Conservation (phyloP, 2,888 invertebrate species). For the Lepidochrysops patricia region DNA sequence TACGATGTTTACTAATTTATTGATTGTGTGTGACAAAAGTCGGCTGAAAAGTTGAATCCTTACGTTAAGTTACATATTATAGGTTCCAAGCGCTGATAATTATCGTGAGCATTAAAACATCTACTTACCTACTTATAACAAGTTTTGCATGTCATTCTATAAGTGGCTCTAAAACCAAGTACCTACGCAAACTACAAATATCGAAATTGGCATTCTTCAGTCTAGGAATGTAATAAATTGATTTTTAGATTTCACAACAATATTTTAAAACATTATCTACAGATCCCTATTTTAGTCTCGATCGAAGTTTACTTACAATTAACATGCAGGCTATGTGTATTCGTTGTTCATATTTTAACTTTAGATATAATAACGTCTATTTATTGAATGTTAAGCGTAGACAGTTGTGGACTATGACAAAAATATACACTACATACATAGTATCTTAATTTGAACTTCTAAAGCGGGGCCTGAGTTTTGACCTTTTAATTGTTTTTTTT, state of each 20-base stretch:
- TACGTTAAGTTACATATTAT: not conserved
- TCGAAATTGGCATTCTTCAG: not conserved
- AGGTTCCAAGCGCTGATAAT: not conserved
- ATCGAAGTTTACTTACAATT: not conserved
- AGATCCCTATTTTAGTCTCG: conserved; percentile 6
- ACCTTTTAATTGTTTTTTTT: too few relatives aligned
- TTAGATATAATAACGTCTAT: not conserved
- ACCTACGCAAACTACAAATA: not conserved
- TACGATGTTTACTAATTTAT: not conserved
- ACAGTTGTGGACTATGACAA: not conserved
- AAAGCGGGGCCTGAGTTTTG: not conserved
- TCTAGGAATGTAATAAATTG: not conserved
- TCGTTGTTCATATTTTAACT: not conserved
- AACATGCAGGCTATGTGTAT: conserved; percentile 3
- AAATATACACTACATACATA: not conserved
- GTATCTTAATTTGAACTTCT: not conserved
- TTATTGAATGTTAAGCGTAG: not conserved
- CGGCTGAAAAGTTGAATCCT: not conserved
- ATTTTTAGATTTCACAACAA: not conserved
- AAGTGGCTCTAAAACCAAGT: not conserved
- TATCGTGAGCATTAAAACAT: not conserved
- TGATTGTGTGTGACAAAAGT: not conserved
- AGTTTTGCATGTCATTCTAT: not conserved
- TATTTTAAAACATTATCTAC: conserved; percentile 8
- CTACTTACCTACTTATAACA: not conserved